Evolutionary conservation across 2,888 invertebrate genomes (phyloP).

Genomic region (Barypeithes pellucidus): DNA sequence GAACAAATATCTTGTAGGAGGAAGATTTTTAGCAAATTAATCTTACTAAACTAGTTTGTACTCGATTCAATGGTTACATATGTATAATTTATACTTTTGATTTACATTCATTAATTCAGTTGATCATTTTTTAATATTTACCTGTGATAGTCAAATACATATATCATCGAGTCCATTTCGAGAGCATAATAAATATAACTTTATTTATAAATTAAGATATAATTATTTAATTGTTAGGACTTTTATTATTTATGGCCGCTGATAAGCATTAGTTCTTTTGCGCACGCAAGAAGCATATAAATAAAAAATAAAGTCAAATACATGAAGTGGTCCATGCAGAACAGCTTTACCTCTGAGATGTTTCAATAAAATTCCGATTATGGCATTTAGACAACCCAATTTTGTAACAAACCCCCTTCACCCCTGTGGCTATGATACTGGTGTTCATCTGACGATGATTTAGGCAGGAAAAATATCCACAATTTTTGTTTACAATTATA

Average conservation of each 20-base stretch:
- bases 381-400: too few species aligned
- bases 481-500: too few species aligned
- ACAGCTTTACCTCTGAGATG: too few species aligned
- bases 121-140: not conserved
- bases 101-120: not conserved
- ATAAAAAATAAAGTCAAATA: too few species aligned
- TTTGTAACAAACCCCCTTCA: too few species aligned
- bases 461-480: too few species aligned
- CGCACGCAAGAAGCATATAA: too few species aligned
- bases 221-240: not conserved
- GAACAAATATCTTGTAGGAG: not conserved
- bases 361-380: too few species aligned
- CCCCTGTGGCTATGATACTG: too few species aligned
- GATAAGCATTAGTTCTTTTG: too few species aligned
- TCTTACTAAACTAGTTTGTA: not conserved
- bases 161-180: not conserved
- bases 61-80: not conserved
- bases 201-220: conserved; percentile 4
- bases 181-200: not conserved
- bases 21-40: not conserved
- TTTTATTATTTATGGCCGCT: not conserved
- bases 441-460: too few species aligned
- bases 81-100: not conserved
- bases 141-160: not conserved
- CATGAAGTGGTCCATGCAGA: too few species aligned